Evolutionary conservation across 2,888 invertebrate genomes (phyloP), one percentile per base, ranked within the genome.

Genomic region (Gymnosoma rotundatum): DNA sequence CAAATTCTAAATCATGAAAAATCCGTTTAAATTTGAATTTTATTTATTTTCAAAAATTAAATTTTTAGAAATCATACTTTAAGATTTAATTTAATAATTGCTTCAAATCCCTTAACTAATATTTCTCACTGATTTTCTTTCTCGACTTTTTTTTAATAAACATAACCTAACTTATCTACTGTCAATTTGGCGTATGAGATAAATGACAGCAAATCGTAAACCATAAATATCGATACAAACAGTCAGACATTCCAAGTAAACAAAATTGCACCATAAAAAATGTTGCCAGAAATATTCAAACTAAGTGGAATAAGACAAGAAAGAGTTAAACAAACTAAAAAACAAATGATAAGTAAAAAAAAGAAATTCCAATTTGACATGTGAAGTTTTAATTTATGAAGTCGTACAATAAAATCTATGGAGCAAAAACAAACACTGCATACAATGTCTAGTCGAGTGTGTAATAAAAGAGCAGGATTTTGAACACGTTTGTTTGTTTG

Each of bases 331-430:
- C 45, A 36, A 58, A 64, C 6, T 5, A 32, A 85, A 83, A 86
- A 81, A 86, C 82, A 78, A 64, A 73, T 60, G 45, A 61, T 72
- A 72, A 58, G 54, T 18, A 67, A 58, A 50, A 36, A 45, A 25
- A 58, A 70, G n/a, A 73, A 74, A 69, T 78, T 83, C 76, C 73
- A 73, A 83, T 83, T 81, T 86, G 86, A 86, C 85, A 85, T 81
- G 83, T 85, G 86, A 86, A 83, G 81, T 85, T 86, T 86, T 86
- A 86, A 86, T 86, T 86, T 86, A 86, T 86, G 85, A 86, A 86
- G 80, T 85, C 60, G 56, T 54, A 52, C 36, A 8, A 70, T 54
- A 63, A 64, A 78, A 75, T 48, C 50, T 21, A 52, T 61, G 52
- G 50, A 21, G 61, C 21, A 32, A 32, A 75, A 75, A 21, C 7